These are phyloP conservation scores for Aporrectodea caliginosa DNA, from an alignment of 1,140 invertebrate genomes.

Conservation along the genomic window DNA sequence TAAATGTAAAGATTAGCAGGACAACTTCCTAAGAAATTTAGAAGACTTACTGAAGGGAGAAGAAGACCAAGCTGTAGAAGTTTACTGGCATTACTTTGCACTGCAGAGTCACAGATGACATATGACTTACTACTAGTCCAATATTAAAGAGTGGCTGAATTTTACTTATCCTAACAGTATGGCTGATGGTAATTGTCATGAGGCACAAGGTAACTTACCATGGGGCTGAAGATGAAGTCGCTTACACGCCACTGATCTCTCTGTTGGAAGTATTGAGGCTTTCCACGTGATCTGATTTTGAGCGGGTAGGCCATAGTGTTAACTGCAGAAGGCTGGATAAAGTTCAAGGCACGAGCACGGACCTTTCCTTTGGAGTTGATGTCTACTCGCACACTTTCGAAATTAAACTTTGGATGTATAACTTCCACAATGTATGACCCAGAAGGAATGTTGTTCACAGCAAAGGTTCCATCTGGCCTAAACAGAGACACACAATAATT, in stretches of 20 bases:
- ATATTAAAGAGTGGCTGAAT: too few species aligned
- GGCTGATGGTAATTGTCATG: too few species aligned
- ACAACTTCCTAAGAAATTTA: too few species aligned
- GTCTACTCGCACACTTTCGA: conserved; percentile 51
- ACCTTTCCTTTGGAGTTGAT: conserved; percentile 72
- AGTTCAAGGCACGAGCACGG: conserved; percentile 87
- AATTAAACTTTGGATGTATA: conserved; percentile 81
- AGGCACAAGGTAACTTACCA: conserved; percentile 71
- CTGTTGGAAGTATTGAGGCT: conserved; percentile 86
- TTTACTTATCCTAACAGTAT: too few species aligned
- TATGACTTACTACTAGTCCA: too few species aligned
- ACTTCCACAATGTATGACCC: conserved; percentile 95
- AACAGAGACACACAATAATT: conserved; percentile 18
- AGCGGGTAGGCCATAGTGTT: conserved; percentile 75
- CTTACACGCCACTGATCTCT: conserved; percentile 91
- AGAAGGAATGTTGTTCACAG: conserved; percentile 77
- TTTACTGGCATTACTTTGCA: too few species aligned
- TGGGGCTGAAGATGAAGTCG: conserved; percentile 92
- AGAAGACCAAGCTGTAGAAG: too few species aligned
- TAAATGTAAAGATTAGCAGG: too few species aligned
- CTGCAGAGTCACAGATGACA: too few species aligned
- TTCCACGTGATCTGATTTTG: conserved; percentile 74
- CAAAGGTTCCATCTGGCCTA: conserved; percentile 78
- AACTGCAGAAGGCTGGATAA: conserved; percentile 79
- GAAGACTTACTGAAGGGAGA: too few species aligned